These are phyloP conservation scores for Eugnorisma glareosa DNA, from an alignment of 2,888 invertebrate species.

Conservation along the genomic window DNA sequence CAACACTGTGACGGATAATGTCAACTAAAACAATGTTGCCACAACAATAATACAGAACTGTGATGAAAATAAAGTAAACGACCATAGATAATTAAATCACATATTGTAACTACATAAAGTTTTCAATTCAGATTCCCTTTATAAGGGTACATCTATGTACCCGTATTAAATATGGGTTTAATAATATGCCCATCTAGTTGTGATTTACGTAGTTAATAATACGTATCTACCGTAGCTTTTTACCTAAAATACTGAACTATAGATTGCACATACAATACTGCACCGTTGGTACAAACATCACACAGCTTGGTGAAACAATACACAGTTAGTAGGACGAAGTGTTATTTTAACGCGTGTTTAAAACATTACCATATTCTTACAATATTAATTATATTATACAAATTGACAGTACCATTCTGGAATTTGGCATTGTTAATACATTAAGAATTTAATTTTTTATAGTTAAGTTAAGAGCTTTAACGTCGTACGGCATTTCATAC, in stretches of 20 bases:
- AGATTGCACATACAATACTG: conserved; percentile 61
- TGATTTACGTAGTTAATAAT: conserved; percentile 49
- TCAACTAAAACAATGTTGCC: conserved; percentile 31
- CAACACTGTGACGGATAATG: conserved; percentile 30
- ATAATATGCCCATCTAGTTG: conserved; percentile 34
- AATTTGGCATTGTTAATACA: conserved; percentile 56
- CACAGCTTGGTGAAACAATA: conserved; percentile 36
- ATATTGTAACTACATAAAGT: conserved; percentile 10
- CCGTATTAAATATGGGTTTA: conserved; percentile 25
- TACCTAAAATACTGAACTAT: conserved; percentile 62
- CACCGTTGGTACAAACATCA: conserved; percentile 41
- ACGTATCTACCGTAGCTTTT: conserved; percentile 44
- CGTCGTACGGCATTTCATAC: too few relatives aligned
- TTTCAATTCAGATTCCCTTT: conserved; percentile 36
- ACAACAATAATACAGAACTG: conserved; percentile 33
- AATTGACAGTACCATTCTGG: conserved; percentile 55
- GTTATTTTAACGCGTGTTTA: conserved; percentile 42
- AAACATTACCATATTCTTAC: conserved; percentile 33
- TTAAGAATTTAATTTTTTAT: conserved; percentile 17
- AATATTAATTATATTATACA: conserved; percentile 44
- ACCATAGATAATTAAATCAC: conserved; percentile 26
- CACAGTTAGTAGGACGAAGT: conserved; percentile 46
- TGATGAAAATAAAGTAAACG: conserved; percentile 38
- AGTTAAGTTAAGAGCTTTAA: conserved; percentile 13
- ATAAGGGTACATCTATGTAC: conserved; percentile 11